Evolutionary conservation across 2,888 invertebrate species (phyloP), one percentile per base, ranked within the genome.

Genomic region (Thera britannica): DNA sequence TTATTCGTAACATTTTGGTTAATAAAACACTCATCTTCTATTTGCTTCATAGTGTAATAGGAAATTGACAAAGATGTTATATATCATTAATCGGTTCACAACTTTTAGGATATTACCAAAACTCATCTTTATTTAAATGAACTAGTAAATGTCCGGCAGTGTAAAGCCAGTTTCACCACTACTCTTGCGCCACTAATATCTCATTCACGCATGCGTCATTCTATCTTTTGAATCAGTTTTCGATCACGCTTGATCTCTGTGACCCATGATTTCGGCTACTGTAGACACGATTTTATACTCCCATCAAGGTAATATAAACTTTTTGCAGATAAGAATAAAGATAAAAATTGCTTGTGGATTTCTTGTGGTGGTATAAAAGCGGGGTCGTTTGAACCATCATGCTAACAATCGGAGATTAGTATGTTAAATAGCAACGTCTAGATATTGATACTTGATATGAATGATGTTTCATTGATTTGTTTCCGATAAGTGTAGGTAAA

Each of bases 201-300:
- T 92, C 87, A 91, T 91, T 90, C 90, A 92, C 89, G 90, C 92
- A 88, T 91, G 86, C 90, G 86, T 90, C 92, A 89, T 85, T 90
- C 85, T 85, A 90, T 90, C 89, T 89, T 83, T 86, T 86, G 89
- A 90, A 92, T 92, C 92, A 91, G 88, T 90, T 91, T 90, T 89
- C 83, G 88, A 91, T 91, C 92, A 90, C 88, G 90, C 74, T 87
- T 92, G 92, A 92, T 90, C 93, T 90, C 83, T 81, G 67, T 90
- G 93, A 93, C 93, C 93, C 90, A 84, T 86, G 86, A 88, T 88
- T 90, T 92, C 84, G 88, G 93, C 93, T 93, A 92, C 93, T 83
- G 93, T 92, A 85, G 83, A 83, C 92, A 92, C 91, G 91, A 90
- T 84, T 86, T 83, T 75, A 71, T 68, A 75, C 70, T 67, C 57